Base-by-base conservation (phyloP, 2,888 invertebrate genomes). In the Amblyteles armatorius region DNA sequence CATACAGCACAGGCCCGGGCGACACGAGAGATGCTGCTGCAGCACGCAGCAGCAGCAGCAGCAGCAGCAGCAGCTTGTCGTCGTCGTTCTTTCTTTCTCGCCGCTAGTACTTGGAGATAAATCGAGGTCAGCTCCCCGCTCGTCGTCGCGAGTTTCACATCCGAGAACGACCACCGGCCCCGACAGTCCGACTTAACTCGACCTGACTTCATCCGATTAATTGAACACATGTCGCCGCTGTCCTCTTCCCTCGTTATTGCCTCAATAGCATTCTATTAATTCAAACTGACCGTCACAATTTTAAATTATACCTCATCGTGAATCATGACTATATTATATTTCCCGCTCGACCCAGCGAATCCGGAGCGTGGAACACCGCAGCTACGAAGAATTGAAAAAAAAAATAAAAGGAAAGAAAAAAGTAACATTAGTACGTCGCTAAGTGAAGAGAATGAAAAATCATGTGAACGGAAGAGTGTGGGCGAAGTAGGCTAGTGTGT, bases 61-160 rank as follows among this genome's bases (percentile, higher is more conserved):
- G 65, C 77, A 72, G 77, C 71, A 72, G 40, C 40, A 73, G 72
- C 79, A 44, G 79, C 63, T 83, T 71, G 76, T 76, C 80, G 72
- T 77, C 72, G 50, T 55, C 50, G 69, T 77, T 65, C 63, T 55
- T 33, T 78, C 63, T 63, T 78, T 57, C 78, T 69, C 68, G 22
- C 13, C n/a, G 69, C n/a, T 22, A 7, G 67, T 77, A 80, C 79
- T 85, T 57, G 79, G 80, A 82, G 82, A 85, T 80, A 77, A 82
- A 85, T 82, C 85, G 85, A 82, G 85, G 85, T 85, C 85, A 82
- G 79, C 79, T 77, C 82, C 67, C 76, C 50, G 50, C 67, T 71
- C 79, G 82, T 77, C 79, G 48, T 77, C 55, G 72, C 77, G 82
- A 85, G 85, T 85, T 85, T 85, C 85, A 82, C 82, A 82, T 85